A percentile compares a stretch with the other conserved stretches of the same genome.
Evolutionary conservation across 2,113 vertebrate species (phyloP).

Genomic region (Hydrochoerus hydrochaeris): DNA sequence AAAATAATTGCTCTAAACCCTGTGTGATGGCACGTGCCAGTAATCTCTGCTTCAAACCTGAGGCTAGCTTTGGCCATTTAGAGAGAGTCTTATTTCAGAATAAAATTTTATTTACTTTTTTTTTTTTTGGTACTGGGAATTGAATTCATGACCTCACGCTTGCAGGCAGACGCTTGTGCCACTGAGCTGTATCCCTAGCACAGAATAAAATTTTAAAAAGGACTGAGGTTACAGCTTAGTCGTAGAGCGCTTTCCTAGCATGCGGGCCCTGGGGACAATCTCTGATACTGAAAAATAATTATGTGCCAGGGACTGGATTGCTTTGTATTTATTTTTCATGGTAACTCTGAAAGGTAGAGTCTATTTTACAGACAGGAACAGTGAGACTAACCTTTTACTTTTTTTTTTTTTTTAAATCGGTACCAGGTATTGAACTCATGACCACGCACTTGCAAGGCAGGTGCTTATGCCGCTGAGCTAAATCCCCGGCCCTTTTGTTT

Average conservation of each 20-base stretch:
- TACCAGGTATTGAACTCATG: no score
- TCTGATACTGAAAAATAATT: not conserved
- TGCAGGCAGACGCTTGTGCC: no score
- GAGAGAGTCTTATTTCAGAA: not conserved
- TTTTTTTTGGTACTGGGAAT: no score
- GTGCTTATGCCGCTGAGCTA: no score
- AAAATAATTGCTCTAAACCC: not conserved
- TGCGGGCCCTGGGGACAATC: not conserved
- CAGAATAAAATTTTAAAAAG: not conserved
- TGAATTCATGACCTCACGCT: no score
- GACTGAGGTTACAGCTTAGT: not conserved
- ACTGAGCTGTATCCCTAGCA: not conserved
- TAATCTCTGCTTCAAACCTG: not conserved
- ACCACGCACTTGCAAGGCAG: no score
- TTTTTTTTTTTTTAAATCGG: no score
- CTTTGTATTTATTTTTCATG: conserved; percentile 27
- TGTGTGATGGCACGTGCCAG: not conserved
- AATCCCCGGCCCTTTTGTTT: no score
- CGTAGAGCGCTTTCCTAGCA: not conserved
- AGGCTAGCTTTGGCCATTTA: not conserved
- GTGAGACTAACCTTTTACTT: not conserved
- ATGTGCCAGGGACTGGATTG: not conserved
- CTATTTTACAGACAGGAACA: conserved; percentile 44
- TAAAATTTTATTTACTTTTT: no score
- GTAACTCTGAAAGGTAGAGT: not conserved